Base-by-base conservation (phyloP, 1,140 invertebrate species). In the Zaprionus vittiger region DNA sequence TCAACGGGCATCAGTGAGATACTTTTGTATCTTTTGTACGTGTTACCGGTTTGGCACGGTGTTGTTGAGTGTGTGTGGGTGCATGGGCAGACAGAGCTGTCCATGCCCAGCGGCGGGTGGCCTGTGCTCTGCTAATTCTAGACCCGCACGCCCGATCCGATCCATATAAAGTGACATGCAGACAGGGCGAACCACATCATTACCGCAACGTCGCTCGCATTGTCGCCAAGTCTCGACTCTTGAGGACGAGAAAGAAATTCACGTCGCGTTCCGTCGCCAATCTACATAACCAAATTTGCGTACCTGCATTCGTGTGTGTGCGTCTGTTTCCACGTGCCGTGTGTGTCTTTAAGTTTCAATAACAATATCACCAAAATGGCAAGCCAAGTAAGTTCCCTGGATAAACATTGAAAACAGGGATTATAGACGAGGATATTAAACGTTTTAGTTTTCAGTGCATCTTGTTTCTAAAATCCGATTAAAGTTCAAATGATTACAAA, bases 351-450 rank as follows among this genome's bases (percentile, higher is more conserved):
- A 37, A 31, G n/a, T 61, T 57, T 62, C 52, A 73, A 59, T 59
- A 41, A 52, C 17, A 60, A 15, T 38, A 67, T 65, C 49, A 44
- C 60, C 20, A 80, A 61, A 77, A 92, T 92, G 91, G 86, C 91
- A 79, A 79, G 73, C 61, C 85, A 91, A 86, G 91, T 92, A 92
- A 92, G 91, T 92, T 68, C 22, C 44, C 14, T 4, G 63, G 28
- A 37, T 31, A 49, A 37, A 52, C 41, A 38, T 38, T 47, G 7
- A 17, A 47, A 17, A 9, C 37, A 5, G 14, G 37, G 37, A 47
- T 47, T 47, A 3, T 7, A 20, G 11, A 47, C 14, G n/a, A 47
- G 2, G 7, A 17, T n/a, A 47, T 7, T 9, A 11, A 24, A 52
- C 4, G 47, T 14, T 24, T 20, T 24, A 1, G 20, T 2, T 6